Conservation (phyloP, 1,140 invertebrate species). For the Dryas iulia region DNA sequence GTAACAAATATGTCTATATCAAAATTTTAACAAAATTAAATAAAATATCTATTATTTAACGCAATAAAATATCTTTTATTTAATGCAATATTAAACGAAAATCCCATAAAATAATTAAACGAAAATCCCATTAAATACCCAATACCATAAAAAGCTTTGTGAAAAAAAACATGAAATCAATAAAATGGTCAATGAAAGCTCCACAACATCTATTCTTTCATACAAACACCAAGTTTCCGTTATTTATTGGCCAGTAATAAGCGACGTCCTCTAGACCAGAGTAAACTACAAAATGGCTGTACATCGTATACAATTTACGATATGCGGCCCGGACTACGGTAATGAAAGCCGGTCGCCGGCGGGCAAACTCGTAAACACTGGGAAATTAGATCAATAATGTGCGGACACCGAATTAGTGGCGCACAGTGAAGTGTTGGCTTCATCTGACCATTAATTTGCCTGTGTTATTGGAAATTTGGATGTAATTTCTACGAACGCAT, state of each 20-base stretch:
- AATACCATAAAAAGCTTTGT: too few species aligned
- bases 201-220: neutral
- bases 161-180: neutral
- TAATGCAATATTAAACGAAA: too few species aligned
- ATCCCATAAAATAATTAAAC: too few species aligned
- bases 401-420: conserved; percentile 16
- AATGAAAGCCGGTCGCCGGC: conserved; percentile 26
- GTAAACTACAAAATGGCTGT: conserved; percentile 18
- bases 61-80: too few species aligned
- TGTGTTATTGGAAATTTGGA: too few species aligned
- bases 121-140: too few species aligned
- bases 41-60: too few species aligned
- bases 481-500: too few species aligned
- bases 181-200: neutral
- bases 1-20: too few species aligned
- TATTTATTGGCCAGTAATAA: conserved; percentile 16
- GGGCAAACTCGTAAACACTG: conserved; percentile 24
- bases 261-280: conserved; percentile 6
- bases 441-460: neutral
- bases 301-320: conserved; percentile 18
- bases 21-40: too few species aligned
- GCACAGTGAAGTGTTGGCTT: neutral
- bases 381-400: conserved; percentile 27
- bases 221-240: neutral
- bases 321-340: conserved; percentile 12